Conservation (phyloP, 2,113 vertebrate species). For the Pseudolaguvia tuberculata region DNA sequence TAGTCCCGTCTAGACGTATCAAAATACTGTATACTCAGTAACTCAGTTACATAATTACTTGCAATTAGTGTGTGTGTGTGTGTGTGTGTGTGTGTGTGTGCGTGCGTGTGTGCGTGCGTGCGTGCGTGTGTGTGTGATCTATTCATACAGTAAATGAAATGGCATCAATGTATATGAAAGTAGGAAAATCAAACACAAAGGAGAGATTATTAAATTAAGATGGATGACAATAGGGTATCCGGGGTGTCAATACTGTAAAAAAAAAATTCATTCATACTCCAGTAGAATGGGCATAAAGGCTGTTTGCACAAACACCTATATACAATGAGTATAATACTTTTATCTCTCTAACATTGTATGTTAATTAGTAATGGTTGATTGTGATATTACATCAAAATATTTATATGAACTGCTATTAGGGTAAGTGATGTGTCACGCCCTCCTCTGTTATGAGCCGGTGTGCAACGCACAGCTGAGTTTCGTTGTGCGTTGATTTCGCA, state of each 20-base stretch:
- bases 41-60: background rate
- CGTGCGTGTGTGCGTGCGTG: background rate
- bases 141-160: no score
- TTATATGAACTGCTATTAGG: background rate
- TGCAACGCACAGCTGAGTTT: no score
- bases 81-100: background rate
- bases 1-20: background rate
- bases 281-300: background rate
- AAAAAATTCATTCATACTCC: no score
- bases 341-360: background rate
- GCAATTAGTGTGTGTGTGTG: no score
- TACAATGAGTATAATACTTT: background rate
- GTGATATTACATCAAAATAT: background rate
- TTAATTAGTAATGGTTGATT: background rate
- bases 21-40: background rate
- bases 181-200: background rate
- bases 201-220: background rate
- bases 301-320: background rate
- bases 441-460: background rate
- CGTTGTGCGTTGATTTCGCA: no score
- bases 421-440: background rate
- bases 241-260: background rate
- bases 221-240: background rate
- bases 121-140: no score
- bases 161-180: background rate